These are phyloP conservation scores for Drosophila kokeensis DNA, from an alignment of 2,888 invertebrate genomes.

Conservation along the genomic window DNA sequence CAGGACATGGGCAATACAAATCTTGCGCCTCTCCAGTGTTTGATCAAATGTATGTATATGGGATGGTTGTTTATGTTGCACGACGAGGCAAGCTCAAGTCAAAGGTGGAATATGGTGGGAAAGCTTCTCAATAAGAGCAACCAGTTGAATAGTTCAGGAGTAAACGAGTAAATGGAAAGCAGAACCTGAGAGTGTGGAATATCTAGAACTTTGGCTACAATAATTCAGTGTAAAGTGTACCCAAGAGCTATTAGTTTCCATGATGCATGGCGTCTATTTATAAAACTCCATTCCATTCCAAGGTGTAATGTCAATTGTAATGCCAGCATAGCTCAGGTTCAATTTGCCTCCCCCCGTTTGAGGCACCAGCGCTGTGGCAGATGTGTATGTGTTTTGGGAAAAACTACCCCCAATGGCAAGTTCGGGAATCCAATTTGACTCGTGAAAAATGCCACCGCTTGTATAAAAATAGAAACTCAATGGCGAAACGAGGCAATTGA, in stretches of 20 bases:
- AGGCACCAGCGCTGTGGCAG: slow-evolving; percentile 44
- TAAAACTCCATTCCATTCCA: slow-evolving; percentile 36
- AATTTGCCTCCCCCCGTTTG: slow-evolving; percentile 54
- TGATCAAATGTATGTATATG: slow-evolving; percentile 26
- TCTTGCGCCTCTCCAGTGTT: slow-evolving; percentile 32
- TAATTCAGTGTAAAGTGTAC: slow-evolving; percentile 64
- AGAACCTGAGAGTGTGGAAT: slow-evolving; percentile 10
- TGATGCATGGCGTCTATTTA: slow-evolving; percentile 48
- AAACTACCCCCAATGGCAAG: slow-evolving; percentile 62
- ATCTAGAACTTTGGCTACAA: slow-evolving; percentile 33
- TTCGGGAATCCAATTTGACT: slow-evolving; percentile 65
- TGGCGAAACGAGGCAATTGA: slow-evolving; percentile 41
- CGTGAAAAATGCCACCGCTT: slow-evolving; percentile 62
- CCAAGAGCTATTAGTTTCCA: slow-evolving; percentile 50
- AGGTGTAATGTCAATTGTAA: slow-evolving; percentile 67
- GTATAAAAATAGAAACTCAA: slow-evolving; percentile 65
- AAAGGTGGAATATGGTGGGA: slow-evolving; percentile 10
- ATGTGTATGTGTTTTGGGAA: slow-evolving; percentile 42
- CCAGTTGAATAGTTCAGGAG: neutral
- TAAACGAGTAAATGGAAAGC: neutral
- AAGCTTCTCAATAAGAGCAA: slow-evolving; percentile 1
- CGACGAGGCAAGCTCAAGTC: slow-evolving; percentile 22
- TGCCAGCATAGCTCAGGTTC: slow-evolving; percentile 65
- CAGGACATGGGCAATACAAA: slow-evolving; percentile 46
- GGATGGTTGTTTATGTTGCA: slow-evolving; percentile 31